Evolutionary conservation across 2,113 vertebrate genomes (phyloP), one percentile per base, ranked within the genome.

Genomic region (Illadopsis cleaveri): DNA sequence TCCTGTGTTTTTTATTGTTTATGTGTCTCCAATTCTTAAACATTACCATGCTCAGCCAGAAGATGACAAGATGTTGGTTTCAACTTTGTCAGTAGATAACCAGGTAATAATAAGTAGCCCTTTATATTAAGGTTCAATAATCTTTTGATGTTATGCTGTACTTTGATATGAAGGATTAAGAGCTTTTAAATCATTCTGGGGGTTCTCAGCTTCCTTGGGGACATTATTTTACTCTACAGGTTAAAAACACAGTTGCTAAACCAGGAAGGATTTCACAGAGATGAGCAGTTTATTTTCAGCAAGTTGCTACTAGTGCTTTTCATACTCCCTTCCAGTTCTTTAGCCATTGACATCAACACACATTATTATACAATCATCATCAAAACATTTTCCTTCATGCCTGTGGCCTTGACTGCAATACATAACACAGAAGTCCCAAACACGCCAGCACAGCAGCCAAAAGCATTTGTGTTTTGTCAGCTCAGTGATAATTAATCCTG

Each of bases 11-110:
- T 86, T 68, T 51, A 42, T n/a, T 81, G 21, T 93, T n/a, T 44
- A 86, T 86, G 17, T 81, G 13, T 69, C 79, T 75, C 64, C 23
- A 51, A 30, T 93, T 90, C 81, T 53, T 84, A 97, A 94, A 93
- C 75, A 89, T 95, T 96, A 72, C 69, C 61, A 11, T 50, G 85
- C 31, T 94, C 66, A 60, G 66, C 25, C 76, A 86, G 30, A 93
- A 57, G 51, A 35, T 5, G 65, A 81, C 73, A 89, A 86, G 54
- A 70, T 50, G 50, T 50, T 91, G 87, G 81, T 89, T 96, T 97
- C 92, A 88, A 21, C 44, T 86, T 93, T 57, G 44, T 44, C 70
- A 82, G 17, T 17, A 90, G 60, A 85, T 64, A 78, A 65, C 19
- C 51, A 93, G 69, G 70, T 89, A 96, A 96, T 90, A 82, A 48